phyloP scores from a whole-genome alignment of 2,113 vertebrate species.

The Hippocampus abdominalis region DNA sequence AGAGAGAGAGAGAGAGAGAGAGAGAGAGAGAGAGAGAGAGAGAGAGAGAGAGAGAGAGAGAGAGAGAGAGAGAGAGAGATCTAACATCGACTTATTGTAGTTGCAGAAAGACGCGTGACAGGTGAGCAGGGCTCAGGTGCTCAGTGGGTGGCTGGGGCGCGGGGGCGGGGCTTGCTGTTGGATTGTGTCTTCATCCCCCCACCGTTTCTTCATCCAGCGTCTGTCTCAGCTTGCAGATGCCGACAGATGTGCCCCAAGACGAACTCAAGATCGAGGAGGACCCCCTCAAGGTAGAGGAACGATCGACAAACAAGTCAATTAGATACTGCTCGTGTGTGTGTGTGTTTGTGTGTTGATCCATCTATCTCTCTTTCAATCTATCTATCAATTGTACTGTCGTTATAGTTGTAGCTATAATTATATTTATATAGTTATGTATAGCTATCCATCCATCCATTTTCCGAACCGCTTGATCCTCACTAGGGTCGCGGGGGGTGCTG shows the following conservation, averaged over 20 bases:
- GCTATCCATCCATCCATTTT: no score
- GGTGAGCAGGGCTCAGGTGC: slow-evolving; percentile 54
- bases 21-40: slow-evolving; percentile 6
- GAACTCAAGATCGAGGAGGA: slow-evolving; percentile 52
- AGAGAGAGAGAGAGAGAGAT: slow-evolving; percentile 8
- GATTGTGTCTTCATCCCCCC: background rate
- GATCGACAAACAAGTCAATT: background rate
- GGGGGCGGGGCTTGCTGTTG: background rate
- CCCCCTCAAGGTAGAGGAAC: slow-evolving; percentile 38
- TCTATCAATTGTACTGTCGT: no score
- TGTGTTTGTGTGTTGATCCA: background rate
- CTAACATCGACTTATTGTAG: slow-evolving; percentile 28
- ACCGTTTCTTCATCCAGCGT: slow-evolving; percentile 17
- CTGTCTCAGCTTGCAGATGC: slow-evolving; percentile 64
- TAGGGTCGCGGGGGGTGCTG: no score
- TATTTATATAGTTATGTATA: no score
- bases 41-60: background rate
- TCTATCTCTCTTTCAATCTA: no score
- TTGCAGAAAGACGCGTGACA: slow-evolving; percentile 56
- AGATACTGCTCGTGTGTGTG: background rate
- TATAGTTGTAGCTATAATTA: no score
- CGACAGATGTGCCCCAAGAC: slow-evolving; percentile 68
- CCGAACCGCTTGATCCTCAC: no score
- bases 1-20: slow-evolving; percentile 13
- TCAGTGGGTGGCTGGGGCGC: background rate